Base-by-base conservation (phyloP, 2,888 invertebrate genomes). In the Ametastegia equiseti region DNA sequence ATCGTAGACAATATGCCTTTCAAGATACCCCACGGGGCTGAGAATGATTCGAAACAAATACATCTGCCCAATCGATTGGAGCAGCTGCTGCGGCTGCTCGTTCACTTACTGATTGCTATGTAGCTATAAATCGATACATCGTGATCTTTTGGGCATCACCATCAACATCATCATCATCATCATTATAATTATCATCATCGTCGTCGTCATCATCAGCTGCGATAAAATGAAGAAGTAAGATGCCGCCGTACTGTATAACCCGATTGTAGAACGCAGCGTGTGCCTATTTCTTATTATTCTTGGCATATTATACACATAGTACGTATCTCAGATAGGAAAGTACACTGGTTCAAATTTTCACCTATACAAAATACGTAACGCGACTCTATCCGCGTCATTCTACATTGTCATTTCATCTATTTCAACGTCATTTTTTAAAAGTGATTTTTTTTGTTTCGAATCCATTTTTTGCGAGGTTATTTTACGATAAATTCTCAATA, bases 21-120 rank as follows among this genome's bases (percentile, higher is more conserved):
- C 54, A 54, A 36, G 54, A 57, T 19, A 75, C 54, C 19, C 23
- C 19, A 19, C 33, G 36, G 71, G 13, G 15, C 1, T 6, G 69
- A 75, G 65, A 82, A 79, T 73, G 77, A 81, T 80, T 77, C 75
- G 84, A 87, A 85, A 85, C 83, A 83, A 84, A 83, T 80, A 82
- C 88, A 88, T 88, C 87, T 88, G 87, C 83, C 84, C 50, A 75
- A 75, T 78, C 50, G 54, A 75, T 2, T 36, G 11, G n/a, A 39
- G 47, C 27, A 47, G 47, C 45, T 47, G 47, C 87, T 86, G 87
- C 86, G 87, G 88, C 84, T 33, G 39, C 79, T 45, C 7, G 39
- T 2, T 79, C 79, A 23, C 23, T 54, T 11, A n/a, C n/a, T n/a
- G 42, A 9, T 42, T 42, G 42, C 11, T 11, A 9, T 2, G 45